A percentile compares a stretch with the other conserved stretches of the same genome.
These are phyloP conservation scores for Eilema sororculum DNA, from an alignment of 2,888 invertebrate species.

Conservation along the genomic window DNA sequence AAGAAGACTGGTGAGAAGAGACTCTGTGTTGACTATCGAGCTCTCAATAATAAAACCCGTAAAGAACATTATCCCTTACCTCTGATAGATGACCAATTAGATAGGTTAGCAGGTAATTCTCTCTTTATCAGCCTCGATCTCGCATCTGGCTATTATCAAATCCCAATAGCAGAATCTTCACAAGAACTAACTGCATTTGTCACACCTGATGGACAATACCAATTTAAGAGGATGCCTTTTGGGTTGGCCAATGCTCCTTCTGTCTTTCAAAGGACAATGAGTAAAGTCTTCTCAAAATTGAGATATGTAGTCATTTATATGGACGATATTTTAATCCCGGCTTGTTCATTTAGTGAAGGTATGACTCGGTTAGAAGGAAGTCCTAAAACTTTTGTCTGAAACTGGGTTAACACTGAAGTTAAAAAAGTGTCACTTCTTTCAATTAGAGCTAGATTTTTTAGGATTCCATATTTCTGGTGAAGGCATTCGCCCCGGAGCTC, in stretches of 20 bases:
- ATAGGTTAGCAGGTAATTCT: slow-evolving; percentile 36
- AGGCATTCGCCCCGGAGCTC: not conserved
- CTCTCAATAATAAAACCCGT: slow-evolving; percentile 38
- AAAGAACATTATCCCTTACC: slow-evolving; percentile 45
- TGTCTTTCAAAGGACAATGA: slow-evolving; percentile 10
- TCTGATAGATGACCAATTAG: slow-evolving; percentile 44
- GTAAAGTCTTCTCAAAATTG: slow-evolving; percentile 20
- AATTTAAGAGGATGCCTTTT: no score
- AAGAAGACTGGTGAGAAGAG: no score
- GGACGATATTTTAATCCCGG: slow-evolving; percentile 50
- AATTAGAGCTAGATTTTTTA: slow-evolving; percentile 43
- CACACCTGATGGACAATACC: no score
- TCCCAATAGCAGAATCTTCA: no score
- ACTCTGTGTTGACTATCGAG: slow-evolving; percentile 45
- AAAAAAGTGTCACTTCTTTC: slow-evolving; percentile 34
- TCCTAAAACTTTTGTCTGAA: slow-evolving; percentile 10
- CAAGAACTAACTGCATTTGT: no score
- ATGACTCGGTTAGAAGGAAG: slow-evolving; percentile 32
- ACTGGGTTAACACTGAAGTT: slow-evolving; percentile 43
- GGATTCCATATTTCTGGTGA: slow-evolving; percentile 43
- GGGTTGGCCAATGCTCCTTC: slow-evolving; percentile 37
- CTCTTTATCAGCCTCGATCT: slow-evolving; percentile 34
- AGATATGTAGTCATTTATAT: slow-evolving; percentile 32
- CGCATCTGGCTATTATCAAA: no score
- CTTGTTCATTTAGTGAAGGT: slow-evolving; percentile 33